phyloP scores from a whole-genome alignment of 2,113 vertebrate genomes.

The Antennarius striatus region DNA sequence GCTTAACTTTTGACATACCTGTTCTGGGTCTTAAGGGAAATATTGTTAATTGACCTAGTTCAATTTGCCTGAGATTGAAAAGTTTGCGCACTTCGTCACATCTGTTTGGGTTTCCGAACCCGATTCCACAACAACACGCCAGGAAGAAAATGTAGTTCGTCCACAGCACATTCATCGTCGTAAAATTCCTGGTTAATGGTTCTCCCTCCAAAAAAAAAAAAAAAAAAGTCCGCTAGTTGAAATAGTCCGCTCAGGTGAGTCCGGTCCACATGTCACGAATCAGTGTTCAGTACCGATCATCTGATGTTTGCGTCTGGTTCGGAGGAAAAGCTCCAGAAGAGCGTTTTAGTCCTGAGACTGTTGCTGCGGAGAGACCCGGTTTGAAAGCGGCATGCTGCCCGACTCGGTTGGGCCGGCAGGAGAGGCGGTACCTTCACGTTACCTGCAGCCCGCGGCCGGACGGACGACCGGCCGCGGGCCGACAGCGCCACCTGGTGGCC shows the following conservation, averaged over 20 bases:
- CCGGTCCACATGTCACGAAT: slow-evolving; percentile 39
- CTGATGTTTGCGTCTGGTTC: background rate
- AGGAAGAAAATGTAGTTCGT: slow-evolving; percentile 38
- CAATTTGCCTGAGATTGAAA: slow-evolving; percentile 82
- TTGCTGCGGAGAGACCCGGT: slow-evolving; percentile 36
- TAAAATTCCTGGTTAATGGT: background rate
- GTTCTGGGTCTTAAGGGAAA: slow-evolving; percentile 74
- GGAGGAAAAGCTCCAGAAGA: background rate
- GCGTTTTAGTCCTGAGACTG: slow-evolving; percentile 24
- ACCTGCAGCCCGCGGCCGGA: slow-evolving; percentile 42
- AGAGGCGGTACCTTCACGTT: slow-evolving; percentile 62
- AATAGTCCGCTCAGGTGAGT: slow-evolving; percentile 52
- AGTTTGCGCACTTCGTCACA: slow-evolving; percentile 86
- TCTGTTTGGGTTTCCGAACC: slow-evolving; percentile 56
- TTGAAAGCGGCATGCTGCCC: slow-evolving; percentile 42
- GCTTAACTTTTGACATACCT: slow-evolving; percentile 70
- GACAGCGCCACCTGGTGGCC: slow-evolving; percentile 59
- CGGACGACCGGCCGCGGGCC: accelerated
- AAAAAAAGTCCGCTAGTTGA: slow-evolving; percentile 15
- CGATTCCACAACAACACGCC: slow-evolving; percentile 26
- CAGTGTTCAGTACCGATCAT: background rate
- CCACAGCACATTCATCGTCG: slow-evolving; percentile 43
- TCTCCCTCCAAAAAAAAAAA: background rate
- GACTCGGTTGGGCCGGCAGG: slow-evolving; percentile 47
- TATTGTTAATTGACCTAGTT: slow-evolving; percentile 62